A percentile compares a stretch with the other conserved stretches of the same genome.
These are phyloP conservation scores for Balanococcus diminutus DNA, from an alignment of 2,888 invertebrate genomes.

Conservation along the genomic window DNA sequence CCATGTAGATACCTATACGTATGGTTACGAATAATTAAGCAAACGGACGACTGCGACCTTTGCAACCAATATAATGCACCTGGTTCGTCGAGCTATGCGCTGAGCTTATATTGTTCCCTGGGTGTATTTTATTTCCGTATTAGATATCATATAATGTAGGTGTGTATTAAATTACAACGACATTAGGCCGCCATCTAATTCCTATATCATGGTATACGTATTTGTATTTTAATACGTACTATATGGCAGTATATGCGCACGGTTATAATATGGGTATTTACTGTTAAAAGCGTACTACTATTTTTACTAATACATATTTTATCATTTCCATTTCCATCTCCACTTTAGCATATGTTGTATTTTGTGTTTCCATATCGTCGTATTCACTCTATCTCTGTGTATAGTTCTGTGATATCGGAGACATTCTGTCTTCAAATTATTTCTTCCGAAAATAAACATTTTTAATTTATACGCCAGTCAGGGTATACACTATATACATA, in stretches of 20 bases:
- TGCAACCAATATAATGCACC: constrained; percentile 36
- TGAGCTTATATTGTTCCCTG: constrained; percentile 23
- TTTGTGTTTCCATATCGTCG: background rate
- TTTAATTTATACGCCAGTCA: background rate
- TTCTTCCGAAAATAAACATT: background rate
- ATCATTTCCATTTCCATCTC: background rate
- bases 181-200: constrained; percentile 23
- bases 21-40: constrained; percentile 13
- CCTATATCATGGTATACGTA: background rate
- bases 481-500: too few species aligned
- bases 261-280: background rate
- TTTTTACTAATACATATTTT: background rate
- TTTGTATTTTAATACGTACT: background rate
- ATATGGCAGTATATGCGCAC: background rate
- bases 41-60: constrained; percentile 21
- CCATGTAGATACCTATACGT: background rate
- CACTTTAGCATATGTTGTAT: background rate
- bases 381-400: too few species aligned
- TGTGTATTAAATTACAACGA: constrained; percentile 23
- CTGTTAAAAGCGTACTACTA: background rate
- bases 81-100: constrained; percentile 21
- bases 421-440: background rate
- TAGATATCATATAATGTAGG: constrained; percentile 23
- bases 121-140: constrained; percentile 20
- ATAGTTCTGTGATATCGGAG: background rate